Evolutionary conservation across 2,113 vertebrate genomes (phyloP).

Genomic region (Orthonyx spaldingii): DNA sequence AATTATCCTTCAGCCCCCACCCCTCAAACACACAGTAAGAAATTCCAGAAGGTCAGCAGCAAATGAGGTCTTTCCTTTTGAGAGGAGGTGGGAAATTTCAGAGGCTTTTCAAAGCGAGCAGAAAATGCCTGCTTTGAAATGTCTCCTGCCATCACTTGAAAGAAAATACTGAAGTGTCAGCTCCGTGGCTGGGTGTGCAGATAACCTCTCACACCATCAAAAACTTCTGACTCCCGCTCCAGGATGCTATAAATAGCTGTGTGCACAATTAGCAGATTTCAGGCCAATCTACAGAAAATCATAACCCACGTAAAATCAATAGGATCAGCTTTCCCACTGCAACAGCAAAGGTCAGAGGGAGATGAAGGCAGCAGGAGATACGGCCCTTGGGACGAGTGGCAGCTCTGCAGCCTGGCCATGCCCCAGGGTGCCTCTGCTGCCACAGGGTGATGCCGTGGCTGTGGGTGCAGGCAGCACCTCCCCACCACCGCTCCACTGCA

Average conservation of each 20-base stretch:
- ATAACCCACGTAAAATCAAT: not conserved
- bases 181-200: not conserved
- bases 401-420: not conserved
- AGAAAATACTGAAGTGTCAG: not conserved
- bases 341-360: not conserved
- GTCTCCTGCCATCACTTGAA: not conserved
- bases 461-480: not conserved
- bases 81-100: not conserved
- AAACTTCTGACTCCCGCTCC: not conserved
- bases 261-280: slow-evolving; percentile 15
- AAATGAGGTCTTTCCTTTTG: not conserved
- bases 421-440: not conserved
- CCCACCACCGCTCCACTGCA: accelerated
- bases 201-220: not conserved
- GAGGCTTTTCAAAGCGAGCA: not conserved
- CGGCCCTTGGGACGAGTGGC: not conserved
- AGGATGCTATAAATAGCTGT: not conserved
- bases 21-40: not conserved
- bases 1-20: not conserved
- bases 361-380: not conserved
- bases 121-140: not conserved
- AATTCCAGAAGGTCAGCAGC: not conserved
- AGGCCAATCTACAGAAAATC: not conserved
- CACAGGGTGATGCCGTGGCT: accelerated
- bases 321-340: not conserved